These are phyloP conservation scores for Cosmopolites sordidus DNA, from an alignment of 2,888 invertebrate species.

Conservation along the genomic window DNA sequence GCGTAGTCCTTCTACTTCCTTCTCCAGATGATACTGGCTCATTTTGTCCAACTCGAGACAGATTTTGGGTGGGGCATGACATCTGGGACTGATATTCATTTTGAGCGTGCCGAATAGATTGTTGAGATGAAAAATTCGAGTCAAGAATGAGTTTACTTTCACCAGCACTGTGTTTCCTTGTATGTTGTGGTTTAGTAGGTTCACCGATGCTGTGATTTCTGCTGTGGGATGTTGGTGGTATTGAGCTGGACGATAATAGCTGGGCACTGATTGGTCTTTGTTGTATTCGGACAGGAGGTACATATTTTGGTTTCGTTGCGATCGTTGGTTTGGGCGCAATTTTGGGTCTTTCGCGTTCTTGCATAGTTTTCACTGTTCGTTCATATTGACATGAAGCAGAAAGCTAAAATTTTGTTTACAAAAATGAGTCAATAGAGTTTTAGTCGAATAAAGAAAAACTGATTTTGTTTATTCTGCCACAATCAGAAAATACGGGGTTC, in stretches of 20 bases:
- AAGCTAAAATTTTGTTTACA: background rate
- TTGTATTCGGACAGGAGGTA: constrained; percentile 46
- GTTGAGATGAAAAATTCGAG: background rate
- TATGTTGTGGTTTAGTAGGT: constrained; percentile 1
- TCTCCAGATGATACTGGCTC: background rate
- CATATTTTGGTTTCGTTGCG: constrained; percentile 47
- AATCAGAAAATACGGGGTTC: too few species aligned
- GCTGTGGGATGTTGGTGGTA: background rate
- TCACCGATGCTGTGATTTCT: constrained; percentile 6
- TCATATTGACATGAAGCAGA: background rate
- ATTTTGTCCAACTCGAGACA: background rate
- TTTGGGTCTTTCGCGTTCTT: constrained; percentile 44
- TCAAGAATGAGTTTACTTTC: background rate
- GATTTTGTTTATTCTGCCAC: too few species aligned
- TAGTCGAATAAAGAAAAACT: too few species aligned
- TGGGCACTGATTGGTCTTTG: constrained; percentile 22
- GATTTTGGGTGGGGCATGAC: background rate
- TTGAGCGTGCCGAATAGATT: background rate
- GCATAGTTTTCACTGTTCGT: constrained; percentile 31
- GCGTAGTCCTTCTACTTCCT: background rate
- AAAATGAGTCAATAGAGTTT: too few species aligned
- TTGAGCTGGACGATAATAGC: background rate
- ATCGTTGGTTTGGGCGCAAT: constrained; percentile 43
- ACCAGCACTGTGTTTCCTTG: constrained; percentile 1
- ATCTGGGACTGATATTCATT: background rate